Conservation (phyloP, 2,797 vertebrate species). For the Melanotaenia parkinsoni region DNA sequence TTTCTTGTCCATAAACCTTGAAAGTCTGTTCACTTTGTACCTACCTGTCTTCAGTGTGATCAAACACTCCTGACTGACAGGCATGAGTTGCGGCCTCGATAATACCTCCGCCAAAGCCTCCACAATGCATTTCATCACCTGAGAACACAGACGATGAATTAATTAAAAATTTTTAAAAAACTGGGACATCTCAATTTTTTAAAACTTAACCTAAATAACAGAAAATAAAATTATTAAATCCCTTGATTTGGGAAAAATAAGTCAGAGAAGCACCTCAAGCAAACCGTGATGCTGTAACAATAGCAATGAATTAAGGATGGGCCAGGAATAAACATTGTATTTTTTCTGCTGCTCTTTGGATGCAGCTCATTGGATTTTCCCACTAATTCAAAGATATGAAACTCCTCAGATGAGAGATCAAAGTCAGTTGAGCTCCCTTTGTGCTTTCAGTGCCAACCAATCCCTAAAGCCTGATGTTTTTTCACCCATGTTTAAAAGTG, state of each 20-base stretch:
- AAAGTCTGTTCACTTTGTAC: slow-evolving; percentile 1
- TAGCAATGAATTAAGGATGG: background rate
- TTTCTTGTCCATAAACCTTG: background rate
- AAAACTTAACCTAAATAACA: background rate
- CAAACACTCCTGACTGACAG: slow-evolving; percentile 90
- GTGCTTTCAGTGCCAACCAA: slow-evolving; percentile 26
- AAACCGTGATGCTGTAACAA: background rate
- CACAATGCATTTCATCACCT: slow-evolving; percentile 97
- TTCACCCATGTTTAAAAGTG: background rate
- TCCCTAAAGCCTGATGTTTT: slow-evolving; percentile 9
- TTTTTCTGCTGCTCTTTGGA: slow-evolving; percentile 14
- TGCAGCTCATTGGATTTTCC: background rate
- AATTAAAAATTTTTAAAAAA: background rate
- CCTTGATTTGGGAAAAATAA: background rate
- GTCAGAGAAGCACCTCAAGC: background rate
- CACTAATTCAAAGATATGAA: slow-evolving; percentile 33
- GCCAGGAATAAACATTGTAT: background rate
- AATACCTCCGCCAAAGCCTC: slow-evolving; percentile 92
- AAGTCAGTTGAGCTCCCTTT: slow-evolving; percentile 20
- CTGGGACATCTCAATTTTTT: background rate
- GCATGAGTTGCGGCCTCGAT: slow-evolving; percentile 87
- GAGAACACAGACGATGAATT: slow-evolving; percentile 17
- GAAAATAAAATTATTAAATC: background rate
- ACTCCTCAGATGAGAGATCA: slow-evolving; percentile 34
- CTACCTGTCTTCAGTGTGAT: slow-evolving; percentile 90